Percentiles rank a stretch among this genome's conserved stretches.
Conservation (phyloP, 1,140 invertebrate genomes). For the Globodera rostochiensis region DNA sequence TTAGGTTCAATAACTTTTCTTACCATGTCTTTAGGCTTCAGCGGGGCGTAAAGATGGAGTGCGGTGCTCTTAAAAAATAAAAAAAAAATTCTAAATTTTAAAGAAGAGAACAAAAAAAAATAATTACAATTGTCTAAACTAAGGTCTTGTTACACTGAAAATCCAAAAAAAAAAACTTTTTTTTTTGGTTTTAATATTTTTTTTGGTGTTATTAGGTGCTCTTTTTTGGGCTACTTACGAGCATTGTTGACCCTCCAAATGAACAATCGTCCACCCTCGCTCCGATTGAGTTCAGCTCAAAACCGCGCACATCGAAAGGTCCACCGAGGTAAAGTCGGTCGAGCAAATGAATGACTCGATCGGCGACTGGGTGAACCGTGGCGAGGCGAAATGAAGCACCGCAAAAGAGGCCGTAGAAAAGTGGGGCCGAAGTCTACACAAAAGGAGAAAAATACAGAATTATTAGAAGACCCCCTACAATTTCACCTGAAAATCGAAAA, state of each 20-base stretch:
- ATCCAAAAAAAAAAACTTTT: background rate
- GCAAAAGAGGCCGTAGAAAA: conserved; percentile 51
- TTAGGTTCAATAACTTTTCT: conserved; percentile 10
- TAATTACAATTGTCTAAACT: no score
- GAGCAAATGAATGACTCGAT: conserved; percentile 54
- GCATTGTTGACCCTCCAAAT: conserved; percentile 51
- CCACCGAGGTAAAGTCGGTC: conserved; percentile 61
- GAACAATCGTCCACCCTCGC: conserved; percentile 42
- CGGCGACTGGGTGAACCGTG: conserved; percentile 43
- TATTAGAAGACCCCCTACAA: conserved; percentile 1
- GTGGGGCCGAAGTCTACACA: conserved; percentile 49
- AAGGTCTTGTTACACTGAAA: background rate
- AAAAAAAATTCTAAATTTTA: no score
- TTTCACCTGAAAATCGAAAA: conserved; percentile 56
- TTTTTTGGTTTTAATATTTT: background rate
- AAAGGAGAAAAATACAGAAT: conserved; percentile 12
- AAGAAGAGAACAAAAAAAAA: no score
- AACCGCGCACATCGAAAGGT: conserved; percentile 60
- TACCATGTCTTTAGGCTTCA: conserved; percentile 55
- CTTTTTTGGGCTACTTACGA: background rate
- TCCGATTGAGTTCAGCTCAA: conserved; percentile 60
- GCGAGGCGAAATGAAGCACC: conserved; percentile 48
- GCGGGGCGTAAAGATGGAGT: conserved; percentile 55
- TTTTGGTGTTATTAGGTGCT: no score
- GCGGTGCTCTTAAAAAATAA: conserved; percentile 29